Evolutionary conservation across 2,113 vertebrate genomes (phyloP).

Genomic region (Cathartes aura): DNA sequence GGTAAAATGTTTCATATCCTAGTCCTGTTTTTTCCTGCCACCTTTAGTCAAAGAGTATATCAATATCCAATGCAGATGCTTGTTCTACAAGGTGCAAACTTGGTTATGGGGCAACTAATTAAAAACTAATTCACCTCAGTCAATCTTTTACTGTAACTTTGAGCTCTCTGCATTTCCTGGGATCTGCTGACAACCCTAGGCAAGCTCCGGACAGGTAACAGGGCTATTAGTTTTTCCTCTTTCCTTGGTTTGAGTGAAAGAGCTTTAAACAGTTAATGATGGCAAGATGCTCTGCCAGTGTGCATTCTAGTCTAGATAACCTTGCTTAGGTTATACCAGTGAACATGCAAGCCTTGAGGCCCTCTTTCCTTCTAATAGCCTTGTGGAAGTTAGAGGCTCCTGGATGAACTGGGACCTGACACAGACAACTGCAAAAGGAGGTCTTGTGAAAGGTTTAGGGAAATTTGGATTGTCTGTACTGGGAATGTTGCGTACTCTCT

Average conservation of each 20-base stretch:
- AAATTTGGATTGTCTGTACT: not conserved
- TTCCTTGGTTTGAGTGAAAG: not conserved
- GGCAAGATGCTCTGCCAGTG: not conserved
- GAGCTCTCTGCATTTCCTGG: not conserved
- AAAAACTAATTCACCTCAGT: not conserved
- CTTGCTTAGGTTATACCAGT: not conserved
- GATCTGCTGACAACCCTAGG: not conserved
- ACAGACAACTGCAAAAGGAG: not conserved
- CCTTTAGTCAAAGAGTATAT: not conserved
- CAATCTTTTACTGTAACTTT: not conserved
- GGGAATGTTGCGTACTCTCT: not conserved
- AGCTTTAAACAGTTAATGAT: not conserved
- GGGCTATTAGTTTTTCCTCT: not conserved
- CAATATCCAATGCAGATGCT: not conserved
- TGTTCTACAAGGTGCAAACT: not conserved
- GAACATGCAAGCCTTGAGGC: accelerated
- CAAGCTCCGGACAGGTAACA: not conserved
- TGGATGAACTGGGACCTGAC: not conserved
- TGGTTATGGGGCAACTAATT: not conserved
- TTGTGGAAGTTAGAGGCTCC: not conserved
- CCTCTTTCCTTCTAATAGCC: not conserved
- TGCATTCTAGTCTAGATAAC: not conserved
- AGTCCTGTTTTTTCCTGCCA: not conserved
- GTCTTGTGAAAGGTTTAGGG: not conserved
- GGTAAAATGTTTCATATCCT: not conserved